These are phyloP conservation scores for Notodonta ziczac DNA, from an alignment of 2,888 invertebrate genomes.

Conservation along the genomic window DNA sequence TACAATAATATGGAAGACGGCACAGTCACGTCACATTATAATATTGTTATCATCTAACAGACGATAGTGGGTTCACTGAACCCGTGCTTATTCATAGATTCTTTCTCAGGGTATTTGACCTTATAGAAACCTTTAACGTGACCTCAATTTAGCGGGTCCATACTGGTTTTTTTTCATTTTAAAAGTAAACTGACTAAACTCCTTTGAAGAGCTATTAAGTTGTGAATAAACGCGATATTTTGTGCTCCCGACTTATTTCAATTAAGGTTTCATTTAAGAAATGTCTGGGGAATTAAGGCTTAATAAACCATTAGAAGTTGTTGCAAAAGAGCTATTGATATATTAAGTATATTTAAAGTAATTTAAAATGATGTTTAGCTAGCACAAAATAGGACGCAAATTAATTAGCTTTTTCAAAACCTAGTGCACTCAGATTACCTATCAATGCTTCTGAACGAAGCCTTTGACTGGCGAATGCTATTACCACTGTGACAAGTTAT, in stretches of 20 bases:
- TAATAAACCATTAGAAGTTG: neutral
- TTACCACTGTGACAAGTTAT: too few relatives aligned
- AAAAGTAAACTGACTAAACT: neutral
- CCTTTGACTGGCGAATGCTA: too few relatives aligned
- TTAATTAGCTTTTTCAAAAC: too few relatives aligned
- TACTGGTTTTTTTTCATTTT: neutral
- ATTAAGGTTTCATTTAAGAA: slow-evolving; percentile 2
- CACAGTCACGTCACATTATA: too few relatives aligned
- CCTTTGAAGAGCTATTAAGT: neutral
- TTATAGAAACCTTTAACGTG: neutral
- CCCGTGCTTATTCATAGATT: too few relatives aligned
- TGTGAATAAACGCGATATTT: neutral
- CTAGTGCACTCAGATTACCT: too few relatives aligned
- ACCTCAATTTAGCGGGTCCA: neutral
- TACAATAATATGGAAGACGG: too few relatives aligned
- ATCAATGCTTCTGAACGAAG: too few relatives aligned
- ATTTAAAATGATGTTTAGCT: too few relatives aligned
- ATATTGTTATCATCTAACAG: too few relatives aligned
- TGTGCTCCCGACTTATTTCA: neutral
- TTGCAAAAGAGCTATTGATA: neutral
- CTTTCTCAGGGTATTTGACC: neutral
- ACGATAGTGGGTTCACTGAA: too few relatives aligned
- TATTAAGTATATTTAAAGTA: neutral
- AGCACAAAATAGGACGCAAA: too few relatives aligned
- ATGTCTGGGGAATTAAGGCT: neutral